Evolutionary conservation across 2,797 vertebrate species (phyloP).

Genomic region (Nannoperca australis): DNA sequence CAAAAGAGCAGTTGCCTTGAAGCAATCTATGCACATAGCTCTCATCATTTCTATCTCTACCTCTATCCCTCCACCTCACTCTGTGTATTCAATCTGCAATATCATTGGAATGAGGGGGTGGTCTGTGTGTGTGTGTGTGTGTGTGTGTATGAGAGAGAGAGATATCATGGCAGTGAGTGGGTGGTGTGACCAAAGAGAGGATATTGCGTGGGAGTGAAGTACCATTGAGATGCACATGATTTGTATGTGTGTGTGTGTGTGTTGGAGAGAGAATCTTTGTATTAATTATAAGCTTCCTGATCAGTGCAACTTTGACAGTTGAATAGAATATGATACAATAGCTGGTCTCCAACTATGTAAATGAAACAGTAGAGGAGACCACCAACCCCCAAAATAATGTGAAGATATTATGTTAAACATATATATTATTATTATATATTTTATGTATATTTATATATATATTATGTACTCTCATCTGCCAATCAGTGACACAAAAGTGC

Average conservation of each 20-base stretch:
- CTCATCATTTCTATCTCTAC: conserved; percentile 56
- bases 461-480: background rate
- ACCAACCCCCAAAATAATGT: background rate
- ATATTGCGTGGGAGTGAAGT: conserved; percentile 79
- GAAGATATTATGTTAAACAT: conserved; percentile 6
- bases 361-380: background rate
- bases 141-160: conserved; percentile 43
- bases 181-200: conserved; percentile 79
- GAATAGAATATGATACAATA: conserved; percentile 24
- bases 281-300: conserved; percentile 61
- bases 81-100: conserved; percentile 71
- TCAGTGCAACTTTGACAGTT: conserved; percentile 28
- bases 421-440: no score
- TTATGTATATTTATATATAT: no score
- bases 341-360: conserved; percentile 29
- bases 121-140: conserved; percentile 43
- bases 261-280: conserved; percentile 45
- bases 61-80: conserved; percentile 60
- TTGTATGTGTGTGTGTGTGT: conserved; percentile 40
- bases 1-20: conserved; percentile 72
- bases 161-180: conserved; percentile 73
- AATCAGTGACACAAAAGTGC: background rate
- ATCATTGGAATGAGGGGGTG: conserved; percentile 74
- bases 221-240: conserved; percentile 76
- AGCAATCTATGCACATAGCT: conserved; percentile 68